phyloP scores from a whole-genome alignment of 2,113 vertebrate genomes.

The Sylvia atricapilla region DNA sequence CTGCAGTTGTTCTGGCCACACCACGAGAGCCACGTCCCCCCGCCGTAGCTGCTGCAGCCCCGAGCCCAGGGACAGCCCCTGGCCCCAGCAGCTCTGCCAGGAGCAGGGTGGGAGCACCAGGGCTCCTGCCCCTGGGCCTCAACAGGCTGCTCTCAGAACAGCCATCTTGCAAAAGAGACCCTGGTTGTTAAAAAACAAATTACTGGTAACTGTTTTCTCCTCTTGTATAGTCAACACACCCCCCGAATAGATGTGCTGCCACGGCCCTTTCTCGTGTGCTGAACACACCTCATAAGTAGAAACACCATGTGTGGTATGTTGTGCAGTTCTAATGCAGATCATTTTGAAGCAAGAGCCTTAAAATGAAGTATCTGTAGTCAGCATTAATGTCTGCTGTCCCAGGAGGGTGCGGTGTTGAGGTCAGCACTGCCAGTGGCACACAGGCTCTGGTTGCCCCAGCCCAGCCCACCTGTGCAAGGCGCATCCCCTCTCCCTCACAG shows the following conservation, averaged over 20 bases:
- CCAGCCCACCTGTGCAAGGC: background rate
- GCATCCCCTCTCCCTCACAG: rapidly evolving
- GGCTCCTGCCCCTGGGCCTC: background rate
- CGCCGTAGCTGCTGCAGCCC: rapidly evolving
- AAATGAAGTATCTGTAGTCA: background rate
- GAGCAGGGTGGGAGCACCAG: background rate
- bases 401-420: background rate
- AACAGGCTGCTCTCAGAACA: background rate
- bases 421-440: background rate
- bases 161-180: background rate
- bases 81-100: background rate
- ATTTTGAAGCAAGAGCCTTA: background rate
- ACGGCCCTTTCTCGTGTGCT: rapidly evolving
- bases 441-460: background rate
- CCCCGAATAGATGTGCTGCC: background rate
- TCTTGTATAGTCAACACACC: rapidly evolving
- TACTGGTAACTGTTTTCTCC: background rate
- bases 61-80: background rate
- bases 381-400: rapidly evolving
- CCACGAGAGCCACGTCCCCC: background rate
- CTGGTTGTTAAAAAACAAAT: background rate
- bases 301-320: rapidly evolving
- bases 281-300: rapidly evolving
- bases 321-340: background rate
- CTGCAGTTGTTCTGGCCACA: background rate